A percentile compares a stretch with the other conserved stretches of the same genome.
Conservation (phyloP, 2,797 vertebrate species). For the Xiphorhynchus erythropygius region DNA sequence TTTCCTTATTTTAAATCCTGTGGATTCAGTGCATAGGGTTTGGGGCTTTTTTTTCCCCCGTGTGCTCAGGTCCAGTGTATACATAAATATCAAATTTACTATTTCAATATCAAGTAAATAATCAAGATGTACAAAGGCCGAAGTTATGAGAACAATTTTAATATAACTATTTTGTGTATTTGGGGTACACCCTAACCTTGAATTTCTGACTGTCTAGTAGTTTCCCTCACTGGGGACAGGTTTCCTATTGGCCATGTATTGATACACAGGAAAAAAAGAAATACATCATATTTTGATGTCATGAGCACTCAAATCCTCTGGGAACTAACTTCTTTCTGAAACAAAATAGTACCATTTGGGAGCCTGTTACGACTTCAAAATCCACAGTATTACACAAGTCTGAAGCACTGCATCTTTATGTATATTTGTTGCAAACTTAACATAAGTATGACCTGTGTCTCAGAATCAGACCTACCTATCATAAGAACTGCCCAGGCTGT, state of each 20-base stretch:
- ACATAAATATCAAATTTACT: neutral
- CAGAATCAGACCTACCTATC: neutral
- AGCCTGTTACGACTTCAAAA: neutral
- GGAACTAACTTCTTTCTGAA: neutral
- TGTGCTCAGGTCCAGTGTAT: neutral
- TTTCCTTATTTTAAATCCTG: slow-evolving; percentile 18
- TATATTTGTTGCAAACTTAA: neutral
- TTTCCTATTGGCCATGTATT: neutral
- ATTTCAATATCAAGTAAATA: neutral
- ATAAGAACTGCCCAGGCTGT: neutral
- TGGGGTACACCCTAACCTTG: neutral
- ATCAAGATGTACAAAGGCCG: neutral
- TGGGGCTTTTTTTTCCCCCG: fast-evolving
- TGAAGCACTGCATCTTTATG: neutral
- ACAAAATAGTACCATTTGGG: neutral
- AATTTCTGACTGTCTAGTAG: neutral
- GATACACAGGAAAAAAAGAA: neutral
- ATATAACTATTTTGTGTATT: neutral
- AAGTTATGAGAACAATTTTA: neutral
- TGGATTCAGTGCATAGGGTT: neutral
- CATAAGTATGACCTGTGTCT: neutral
- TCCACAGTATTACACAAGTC: neutral
- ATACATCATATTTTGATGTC: neutral
- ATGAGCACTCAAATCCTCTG: neutral
- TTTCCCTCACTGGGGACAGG: neutral